Conservation (phyloP, 2,888 invertebrate species). For the Brenthis hecate region DNA sequence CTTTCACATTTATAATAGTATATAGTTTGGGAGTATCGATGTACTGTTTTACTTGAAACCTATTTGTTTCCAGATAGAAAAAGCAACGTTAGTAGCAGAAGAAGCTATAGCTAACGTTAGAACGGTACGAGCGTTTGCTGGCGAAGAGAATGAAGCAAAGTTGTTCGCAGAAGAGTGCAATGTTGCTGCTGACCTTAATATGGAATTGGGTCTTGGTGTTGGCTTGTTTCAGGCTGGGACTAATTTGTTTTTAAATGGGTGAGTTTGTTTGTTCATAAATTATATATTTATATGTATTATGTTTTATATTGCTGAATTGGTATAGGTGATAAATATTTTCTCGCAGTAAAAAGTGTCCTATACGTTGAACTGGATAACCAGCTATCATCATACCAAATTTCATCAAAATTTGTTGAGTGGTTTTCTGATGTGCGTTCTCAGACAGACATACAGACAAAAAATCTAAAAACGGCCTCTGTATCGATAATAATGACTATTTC, state of each 20-base stretch:
- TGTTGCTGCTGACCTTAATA: slow-evolving; percentile 86
- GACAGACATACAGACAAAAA: too few species aligned
- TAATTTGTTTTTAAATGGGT: slow-evolving; percentile 91
- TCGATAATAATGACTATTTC: too few species aligned
- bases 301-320: too few species aligned
- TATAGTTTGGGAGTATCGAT: neutral
- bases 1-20: too few species aligned
- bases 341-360: too few species aligned
- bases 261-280: slow-evolving; percentile 30
- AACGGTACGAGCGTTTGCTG: slow-evolving; percentile 96
- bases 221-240: slow-evolving; percentile 95
- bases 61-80: slow-evolving; percentile 84
- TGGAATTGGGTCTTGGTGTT: slow-evolving; percentile 93
- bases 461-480: too few species aligned
- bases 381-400: too few species aligned
- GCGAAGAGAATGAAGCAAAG: slow-evolving; percentile 91
- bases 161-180: slow-evolving; percentile 89
- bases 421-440: too few species aligned
- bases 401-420: too few species aligned
- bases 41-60: too few species aligned
- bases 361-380: too few species aligned
- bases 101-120: slow-evolving; percentile 96
- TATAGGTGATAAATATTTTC: too few species aligned
- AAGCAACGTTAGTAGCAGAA: slow-evolving; percentile 93
- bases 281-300: neutral